phyloP scores from a whole-genome alignment of 2,113 vertebrate species.

The Gopherus flavomarginatus region DNA sequence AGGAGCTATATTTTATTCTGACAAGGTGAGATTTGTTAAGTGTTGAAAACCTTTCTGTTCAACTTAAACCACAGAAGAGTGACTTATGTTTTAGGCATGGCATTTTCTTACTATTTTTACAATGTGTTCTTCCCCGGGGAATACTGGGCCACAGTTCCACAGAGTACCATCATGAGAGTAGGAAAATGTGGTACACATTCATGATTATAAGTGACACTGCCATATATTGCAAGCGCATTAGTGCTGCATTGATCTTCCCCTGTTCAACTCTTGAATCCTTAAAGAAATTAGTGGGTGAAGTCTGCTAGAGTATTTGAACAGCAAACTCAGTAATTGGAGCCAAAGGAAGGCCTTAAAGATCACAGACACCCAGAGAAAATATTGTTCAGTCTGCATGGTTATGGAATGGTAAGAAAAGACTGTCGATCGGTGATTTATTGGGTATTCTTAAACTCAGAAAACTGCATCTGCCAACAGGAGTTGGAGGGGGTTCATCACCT shows the following conservation, averaged over 20 bases:
- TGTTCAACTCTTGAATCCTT: not conserved
- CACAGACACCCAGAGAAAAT: constrained; percentile 20
- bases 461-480: not conserved
- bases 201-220: constrained; percentile 24
- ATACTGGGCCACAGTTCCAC: not conserved
- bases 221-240: constrained; percentile 18
- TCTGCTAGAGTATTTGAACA: constrained; percentile 16
- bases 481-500: not conserved
- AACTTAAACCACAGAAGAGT: not conserved
- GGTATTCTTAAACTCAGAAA: constrained; percentile 14
- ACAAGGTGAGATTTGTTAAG: not conserved
- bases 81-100: not conserved
- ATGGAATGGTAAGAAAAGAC: constrained; percentile 11
- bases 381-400: not conserved
- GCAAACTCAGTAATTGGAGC: constrained; percentile 29
- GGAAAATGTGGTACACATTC: not conserved
- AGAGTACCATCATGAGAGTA: not conserved
- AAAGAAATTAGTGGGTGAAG: constrained; percentile 38
- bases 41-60: not conserved
- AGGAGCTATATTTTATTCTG: not conserved
- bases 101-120: not conserved
- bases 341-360: constrained; percentile 10
- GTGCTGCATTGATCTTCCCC: constrained; percentile 1
- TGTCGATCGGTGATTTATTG: not conserved
- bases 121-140: not conserved